These are phyloP conservation scores for Nannobrachium achirus DNA, from an alignment of 2,113 vertebrate genomes.

Conservation along the genomic window DNA sequence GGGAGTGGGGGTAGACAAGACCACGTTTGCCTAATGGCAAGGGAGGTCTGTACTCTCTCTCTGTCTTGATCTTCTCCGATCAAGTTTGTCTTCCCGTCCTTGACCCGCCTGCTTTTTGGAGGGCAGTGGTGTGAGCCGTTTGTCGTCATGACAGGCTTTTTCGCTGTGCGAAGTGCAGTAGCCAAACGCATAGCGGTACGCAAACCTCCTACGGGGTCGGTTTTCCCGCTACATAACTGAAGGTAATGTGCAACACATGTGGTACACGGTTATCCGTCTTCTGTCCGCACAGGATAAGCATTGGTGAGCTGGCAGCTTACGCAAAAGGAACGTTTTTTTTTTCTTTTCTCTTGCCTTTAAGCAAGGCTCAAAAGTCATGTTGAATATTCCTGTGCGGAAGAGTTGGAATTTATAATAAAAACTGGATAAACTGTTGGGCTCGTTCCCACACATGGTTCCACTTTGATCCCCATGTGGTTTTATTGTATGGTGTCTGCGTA, in stretches of 20 bases:
- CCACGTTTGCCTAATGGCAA: background rate
- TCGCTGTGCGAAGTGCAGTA: no score
- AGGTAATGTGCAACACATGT: constrained; percentile 63
- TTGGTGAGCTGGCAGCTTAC: constrained; percentile 27
- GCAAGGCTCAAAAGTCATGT: constrained; percentile 34
- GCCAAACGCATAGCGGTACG: background rate
- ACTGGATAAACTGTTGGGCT: constrained; percentile 39
- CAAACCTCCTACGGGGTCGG: no score
- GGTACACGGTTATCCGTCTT: constrained; percentile 35
- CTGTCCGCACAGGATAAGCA: constrained; percentile 40
- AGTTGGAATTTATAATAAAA: constrained; percentile 61
- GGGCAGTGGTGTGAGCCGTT: constrained; percentile 18
- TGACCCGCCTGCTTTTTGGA: constrained; percentile 6
- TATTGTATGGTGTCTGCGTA: constrained; percentile 43
- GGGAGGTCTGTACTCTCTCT: background rate
- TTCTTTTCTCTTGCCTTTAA: constrained; percentile 26
- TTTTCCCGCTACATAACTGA: constrained; percentile 48
- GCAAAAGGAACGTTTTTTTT: constrained; percentile 33
- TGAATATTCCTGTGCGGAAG: constrained; percentile 47
- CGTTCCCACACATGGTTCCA: constrained; percentile 60
- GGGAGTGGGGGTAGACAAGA: constrained; percentile 18
- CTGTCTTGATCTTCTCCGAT: constrained; percentile 22
- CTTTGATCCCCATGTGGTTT: constrained; percentile 63
- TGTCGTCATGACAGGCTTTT: background rate
- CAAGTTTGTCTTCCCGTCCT: background rate